A percentile compares a stretch with the other conserved stretches of the same genome.
Conservation (phyloP, 2,888 invertebrate genomes). For the Caenorhabditis imperialis region DNA sequence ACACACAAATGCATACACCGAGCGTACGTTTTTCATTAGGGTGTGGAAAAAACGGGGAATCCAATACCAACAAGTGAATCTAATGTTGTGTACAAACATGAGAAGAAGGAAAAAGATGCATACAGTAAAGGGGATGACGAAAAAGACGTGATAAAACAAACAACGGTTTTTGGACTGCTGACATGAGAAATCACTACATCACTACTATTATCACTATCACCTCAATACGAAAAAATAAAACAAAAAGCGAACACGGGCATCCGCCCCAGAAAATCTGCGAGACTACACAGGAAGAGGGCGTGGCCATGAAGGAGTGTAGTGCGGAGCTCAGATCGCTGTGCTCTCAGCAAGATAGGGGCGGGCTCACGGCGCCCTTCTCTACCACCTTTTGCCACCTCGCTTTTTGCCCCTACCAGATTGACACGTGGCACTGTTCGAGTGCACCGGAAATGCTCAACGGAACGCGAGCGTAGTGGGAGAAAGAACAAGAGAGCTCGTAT, state of each 20-base stretch:
- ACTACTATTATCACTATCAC: no score
- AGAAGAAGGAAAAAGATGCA: conserved; percentile 25
- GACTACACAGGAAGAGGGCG: conserved; percentile 43
- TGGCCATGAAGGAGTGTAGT: conserved; percentile 35
- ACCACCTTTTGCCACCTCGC: conserved; percentile 44
- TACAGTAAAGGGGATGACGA: conserved; percentile 16
- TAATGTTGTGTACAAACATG: conserved; percentile 34
- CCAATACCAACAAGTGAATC: conserved; percentile 19
- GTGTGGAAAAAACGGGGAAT: background rate
- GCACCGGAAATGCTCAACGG: background rate
- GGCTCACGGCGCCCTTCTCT: conserved; percentile 17
- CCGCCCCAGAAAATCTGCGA: conserved; percentile 12
- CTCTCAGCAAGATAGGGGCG: conserved; percentile 50
- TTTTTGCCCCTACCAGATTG: conserved; percentile 13
- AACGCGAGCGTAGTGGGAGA: conserved; percentile 18
- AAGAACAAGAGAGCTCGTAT: conserved; percentile 27
- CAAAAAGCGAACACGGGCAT: conserved; percentile 34
- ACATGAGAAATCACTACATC: conserved; percentile 4
- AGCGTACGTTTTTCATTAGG: conserved; percentile 24
- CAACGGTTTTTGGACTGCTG: conserved; percentile 12
- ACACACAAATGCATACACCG: no score
- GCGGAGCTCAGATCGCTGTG: conserved; percentile 47
- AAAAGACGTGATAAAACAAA: conserved; percentile 20
- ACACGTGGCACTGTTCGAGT: conserved; percentile 48
- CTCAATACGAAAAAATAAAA: conserved; percentile 3